A percentile compares a stretch with the other conserved stretches of the same genome.
Conservation (phyloP, 2,888 invertebrate genomes). For the Athripsodes cinereus region DNA sequence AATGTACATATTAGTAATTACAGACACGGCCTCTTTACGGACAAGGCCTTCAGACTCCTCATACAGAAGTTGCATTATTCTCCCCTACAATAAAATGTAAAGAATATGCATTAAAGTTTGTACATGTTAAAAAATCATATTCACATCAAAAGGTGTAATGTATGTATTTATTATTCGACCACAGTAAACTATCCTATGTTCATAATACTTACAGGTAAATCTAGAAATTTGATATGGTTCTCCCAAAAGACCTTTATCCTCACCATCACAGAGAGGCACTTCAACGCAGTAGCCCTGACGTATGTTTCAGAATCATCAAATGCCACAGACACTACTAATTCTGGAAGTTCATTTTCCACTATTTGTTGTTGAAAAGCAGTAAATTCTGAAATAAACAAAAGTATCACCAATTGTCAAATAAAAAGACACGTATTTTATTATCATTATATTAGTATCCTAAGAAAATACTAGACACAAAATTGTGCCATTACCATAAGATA, state of each 20-base stretch:
- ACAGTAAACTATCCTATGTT: too few relatives aligned
- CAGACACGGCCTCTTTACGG: constrained; percentile 62
- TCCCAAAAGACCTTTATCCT: constrained; percentile 64
- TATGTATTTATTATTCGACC: too few relatives aligned
- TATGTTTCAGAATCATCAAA: constrained; percentile 66
- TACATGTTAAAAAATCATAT: too few relatives aligned
- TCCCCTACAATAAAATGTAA: constrained; percentile 40
- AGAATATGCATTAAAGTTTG: too few relatives aligned
- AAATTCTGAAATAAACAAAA: constrained; percentile 52
- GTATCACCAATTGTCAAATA: neutral
- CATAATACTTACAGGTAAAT: constrained; percentile 55
- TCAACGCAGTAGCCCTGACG: constrained; percentile 69
- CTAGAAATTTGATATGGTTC: constrained; percentile 49
- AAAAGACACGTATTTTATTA: too few relatives aligned
- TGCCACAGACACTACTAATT: constrained; percentile 59
- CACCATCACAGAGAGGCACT: constrained; percentile 62
- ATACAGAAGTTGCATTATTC: constrained; percentile 52
- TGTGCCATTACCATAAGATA: too few relatives aligned
- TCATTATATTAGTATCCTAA: too few relatives aligned
- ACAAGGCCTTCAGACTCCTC: constrained; percentile 73
- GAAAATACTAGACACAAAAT: neutral
- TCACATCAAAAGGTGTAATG: too few relatives aligned
- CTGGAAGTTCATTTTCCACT: constrained; percentile 57
- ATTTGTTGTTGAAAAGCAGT: constrained; percentile 70
- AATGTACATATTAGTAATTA: constrained; percentile 61